Conservation (phyloP, 2,888 invertebrate genomes). For the Chymomyza fuscimana region DNA sequence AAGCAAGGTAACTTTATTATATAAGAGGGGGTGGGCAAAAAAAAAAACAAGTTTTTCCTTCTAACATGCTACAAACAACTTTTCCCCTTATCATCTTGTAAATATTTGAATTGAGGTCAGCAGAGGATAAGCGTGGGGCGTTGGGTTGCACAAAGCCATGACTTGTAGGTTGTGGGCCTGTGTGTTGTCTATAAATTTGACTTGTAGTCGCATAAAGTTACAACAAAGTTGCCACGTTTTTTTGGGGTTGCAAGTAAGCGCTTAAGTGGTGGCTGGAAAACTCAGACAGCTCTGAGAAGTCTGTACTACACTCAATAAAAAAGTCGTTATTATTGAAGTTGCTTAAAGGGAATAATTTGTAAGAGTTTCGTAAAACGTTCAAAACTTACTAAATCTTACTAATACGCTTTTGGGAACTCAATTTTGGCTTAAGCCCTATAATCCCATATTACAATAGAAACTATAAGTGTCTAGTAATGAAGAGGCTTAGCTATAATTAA, state of each 20-base stretch:
- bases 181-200: neutral
- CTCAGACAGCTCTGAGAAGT: neutral
- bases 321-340: neutral
- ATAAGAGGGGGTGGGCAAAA: constrained; percentile 17
- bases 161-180: constrained; percentile 1
- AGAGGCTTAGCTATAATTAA: no score
- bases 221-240: neutral
- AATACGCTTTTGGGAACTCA: neutral
- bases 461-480: no score
- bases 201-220: constrained; percentile 1
- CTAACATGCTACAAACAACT: constrained; percentile 39
- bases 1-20: constrained; percentile 9
- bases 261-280: neutral
- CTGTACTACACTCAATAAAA: neutral
- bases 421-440: neutral
- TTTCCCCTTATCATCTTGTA: constrained; percentile 65
- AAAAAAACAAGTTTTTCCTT: constrained; percentile 33
- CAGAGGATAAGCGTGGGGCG: constrained; percentile 31
- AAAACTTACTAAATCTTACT: neutral
- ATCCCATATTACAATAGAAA: neutral
- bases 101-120: constrained; percentile 72
- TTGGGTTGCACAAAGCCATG: neutral
- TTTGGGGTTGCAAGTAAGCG: constrained; percentile 6
- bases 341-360: neutral
- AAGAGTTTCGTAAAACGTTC: neutral